These are phyloP conservation scores for Charaxes varanes DNA, from an alignment of 1,140 invertebrate species.

Conservation along the genomic window DNA sequence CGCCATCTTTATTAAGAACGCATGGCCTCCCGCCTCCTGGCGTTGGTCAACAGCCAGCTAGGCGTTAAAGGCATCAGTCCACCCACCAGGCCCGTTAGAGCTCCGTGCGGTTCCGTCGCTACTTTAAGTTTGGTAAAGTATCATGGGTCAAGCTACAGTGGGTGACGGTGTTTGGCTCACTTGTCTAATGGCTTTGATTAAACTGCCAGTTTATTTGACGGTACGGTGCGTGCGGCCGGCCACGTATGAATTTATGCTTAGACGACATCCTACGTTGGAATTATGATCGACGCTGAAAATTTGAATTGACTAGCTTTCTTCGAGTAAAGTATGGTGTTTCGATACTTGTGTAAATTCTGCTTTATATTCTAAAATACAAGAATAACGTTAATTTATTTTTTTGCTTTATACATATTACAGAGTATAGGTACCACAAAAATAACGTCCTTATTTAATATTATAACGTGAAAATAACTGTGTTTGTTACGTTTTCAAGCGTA, in stretches of 20 bases:
- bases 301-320: no score
- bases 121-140: constrained; percentile 27
- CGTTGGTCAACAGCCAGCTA: constrained; percentile 70
- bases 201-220: constrained; percentile 73
- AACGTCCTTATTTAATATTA: no score
- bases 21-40: constrained; percentile 66
- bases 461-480: no score
- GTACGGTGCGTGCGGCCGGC: constrained; percentile 65
- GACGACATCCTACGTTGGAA: constrained; percentile 51
- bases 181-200: constrained; percentile 73
- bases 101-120: constrained; percentile 30
- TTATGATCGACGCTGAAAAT: constrained; percentile 43
- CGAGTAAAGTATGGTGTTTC: no score
- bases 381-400: no score
- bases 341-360: no score
- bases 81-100: constrained; percentile 43
- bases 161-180: constrained; percentile 65
- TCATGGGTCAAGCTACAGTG: constrained; percentile 40
- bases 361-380: no score
- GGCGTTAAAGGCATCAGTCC: constrained; percentile 71
- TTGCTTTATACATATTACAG: no score
- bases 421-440: no score
- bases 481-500: no score
- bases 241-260: constrained; percentile 71
- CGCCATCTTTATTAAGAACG: constrained; percentile 72